Percentiles rank a stretch among this genome's conserved stretches.
These are phyloP conservation scores for Microctonus hyperodae DNA, from an alignment of 2,888 invertebrate species.

Conservation along the genomic window DNA sequence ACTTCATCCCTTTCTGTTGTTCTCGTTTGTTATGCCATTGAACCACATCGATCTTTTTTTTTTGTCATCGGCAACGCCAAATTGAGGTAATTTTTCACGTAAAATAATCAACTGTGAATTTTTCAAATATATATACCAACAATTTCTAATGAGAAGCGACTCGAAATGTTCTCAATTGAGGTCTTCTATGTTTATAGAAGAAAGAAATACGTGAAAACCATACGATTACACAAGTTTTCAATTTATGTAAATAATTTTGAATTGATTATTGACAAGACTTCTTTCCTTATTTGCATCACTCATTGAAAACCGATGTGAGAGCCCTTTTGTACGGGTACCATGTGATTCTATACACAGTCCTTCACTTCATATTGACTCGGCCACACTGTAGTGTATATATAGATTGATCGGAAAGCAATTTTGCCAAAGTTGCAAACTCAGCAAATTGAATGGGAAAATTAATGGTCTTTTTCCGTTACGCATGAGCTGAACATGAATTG, in stretches of 20 bases:
- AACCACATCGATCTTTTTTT: conserved; percentile 50
- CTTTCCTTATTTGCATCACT: neutral
- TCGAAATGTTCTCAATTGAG: no score
- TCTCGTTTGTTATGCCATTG: conserved; percentile 18
- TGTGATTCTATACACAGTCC: neutral
- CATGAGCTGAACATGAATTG: conserved; percentile 8
- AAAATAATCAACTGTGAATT: neutral
- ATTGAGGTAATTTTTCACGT: conserved; percentile 38
- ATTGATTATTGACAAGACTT: neutral
- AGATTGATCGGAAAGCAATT: conserved; percentile 27
- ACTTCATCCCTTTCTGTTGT: neutral
- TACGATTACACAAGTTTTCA: neutral
- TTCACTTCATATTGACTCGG: neutral
- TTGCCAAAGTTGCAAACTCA: conserved; percentile 21
- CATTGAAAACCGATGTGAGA: neutral
- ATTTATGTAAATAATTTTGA: neutral
- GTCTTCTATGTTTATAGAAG: no score
- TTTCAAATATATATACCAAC: neutral
- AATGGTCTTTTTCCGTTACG: conserved; percentile 14
- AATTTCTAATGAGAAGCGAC: no score
- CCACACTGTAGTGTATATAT: neutral
- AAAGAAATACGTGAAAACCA: neutral
- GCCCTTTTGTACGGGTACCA: neutral
- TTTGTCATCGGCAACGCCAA: conserved; percentile 39
- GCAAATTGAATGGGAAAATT: conserved; percentile 18